Evolutionary conservation across 2,888 invertebrate species (phyloP), one percentile per base, ranked within the genome.

Genomic region (Mystacides longicornis): DNA sequence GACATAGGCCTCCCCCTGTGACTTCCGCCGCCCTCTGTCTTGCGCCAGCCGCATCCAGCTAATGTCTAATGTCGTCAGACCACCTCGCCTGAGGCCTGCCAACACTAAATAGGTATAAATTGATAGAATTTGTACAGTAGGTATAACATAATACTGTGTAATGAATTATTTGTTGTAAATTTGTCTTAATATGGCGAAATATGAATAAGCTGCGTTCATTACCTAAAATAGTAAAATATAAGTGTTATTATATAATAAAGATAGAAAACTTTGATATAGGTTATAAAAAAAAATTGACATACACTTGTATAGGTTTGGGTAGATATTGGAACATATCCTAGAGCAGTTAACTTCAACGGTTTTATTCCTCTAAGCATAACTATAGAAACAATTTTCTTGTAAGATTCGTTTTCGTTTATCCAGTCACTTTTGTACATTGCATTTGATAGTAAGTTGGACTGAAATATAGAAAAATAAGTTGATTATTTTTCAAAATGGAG

Each of bases 171-270:
- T 31, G 11, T 27, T 49, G n/a, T 49, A 31, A 9, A 31, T 31
- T 18, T 49, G 49, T 14, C 33, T 49, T 9, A 49, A 18, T 11
- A 49, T 31, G 18, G 49, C 49, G 18, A 31, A 49, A 19, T 49
- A 49, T 16, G 49, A 49, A 22, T 49, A 49, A 2, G 49, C 49
- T 2, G 23, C 49, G 19, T 49, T 49, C 20, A 49, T 19, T 18
- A 49, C 23, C 49, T 49, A 33, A 31, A 49, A 49, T 9, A 23
- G 9, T 7, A 19, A 43, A 43, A 43, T n/a, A 43, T 16, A 11
- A 43, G 18, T 43, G 9, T 43, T 16, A 14, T 11, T 14, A 14
- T 43, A 43, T 7, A 43, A 43, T 43, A 43, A 43, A 9, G 7
- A 31, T 31, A 31, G 31, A 31, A 31, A 31, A 31, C 31, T 31